Base-by-base conservation (phyloP, 2,797 vertebrate species). In the Alauda arvensis region DNA sequence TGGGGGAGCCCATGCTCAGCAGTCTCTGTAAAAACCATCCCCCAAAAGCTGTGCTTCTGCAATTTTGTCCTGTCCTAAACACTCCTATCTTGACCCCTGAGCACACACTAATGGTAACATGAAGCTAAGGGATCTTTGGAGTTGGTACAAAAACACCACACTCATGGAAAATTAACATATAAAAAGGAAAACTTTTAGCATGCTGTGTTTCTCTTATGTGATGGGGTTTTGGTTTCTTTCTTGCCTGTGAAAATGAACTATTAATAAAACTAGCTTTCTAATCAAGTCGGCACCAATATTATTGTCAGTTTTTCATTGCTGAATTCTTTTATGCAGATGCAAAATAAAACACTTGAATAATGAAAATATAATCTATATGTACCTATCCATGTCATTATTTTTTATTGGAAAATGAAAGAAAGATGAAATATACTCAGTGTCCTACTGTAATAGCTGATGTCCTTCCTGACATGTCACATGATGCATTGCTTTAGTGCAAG, bases 61-160 rank as follows among this genome's bases (percentile, higher is more conserved):
- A 59, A 7, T 12, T 71, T 62, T 66, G 40, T 56, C 46, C 42
- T 43, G 23, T 55, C 49, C 42, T 5, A 4, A 60, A 37, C 25
- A 12, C 3, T 18, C 20, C 31, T 57, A 18, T 61, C 61, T 63
- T 75, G 14, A 21, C 37, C 13, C n/a, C 13, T 0, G 0, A 37
- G 31, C 29, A 26, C n/a, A 40, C 2, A 4, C 2, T 14, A 3
- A 9, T 31, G n/a, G 14, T 29, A 37, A 52, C 20, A 17, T 2
- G 1, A 55, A 57, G 9, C 24, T 65, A 13, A 37, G 18, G 10
- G 42, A 10, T 23, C 14, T 55, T 26, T 52, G 43, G 29, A 39
- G 8, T 26, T 48, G 13, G 24, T 74, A 19, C 37, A 60, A 74
- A 77, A 85, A 4, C 13, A 23, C 19, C 18, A 31, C n/a, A 21